Evolutionary conservation across 2,113 vertebrate species (phyloP).

Genomic region (Tangachromis dhanisi): DNA sequence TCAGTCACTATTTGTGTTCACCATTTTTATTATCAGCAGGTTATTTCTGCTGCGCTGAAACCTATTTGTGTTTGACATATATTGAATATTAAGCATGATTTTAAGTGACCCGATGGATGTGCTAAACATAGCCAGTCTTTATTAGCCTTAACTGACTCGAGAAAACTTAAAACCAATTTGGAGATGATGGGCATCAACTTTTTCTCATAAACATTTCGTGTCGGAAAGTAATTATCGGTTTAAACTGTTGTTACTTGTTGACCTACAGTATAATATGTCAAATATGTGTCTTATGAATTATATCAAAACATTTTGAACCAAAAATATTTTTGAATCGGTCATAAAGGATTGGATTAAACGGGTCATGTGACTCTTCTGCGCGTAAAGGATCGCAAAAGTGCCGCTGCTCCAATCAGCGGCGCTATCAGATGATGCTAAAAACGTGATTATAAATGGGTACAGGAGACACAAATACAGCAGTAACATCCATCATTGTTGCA

Average conservation of each 20-base stretch:
- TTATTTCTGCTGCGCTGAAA: background rate
- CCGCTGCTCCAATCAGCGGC: accelerated
- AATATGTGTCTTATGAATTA: accelerated
- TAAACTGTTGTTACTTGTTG: background rate
- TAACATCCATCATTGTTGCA: accelerated
- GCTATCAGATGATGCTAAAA: background rate
- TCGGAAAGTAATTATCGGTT: background rate
- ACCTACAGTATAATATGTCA: background rate
- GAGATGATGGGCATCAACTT: background rate
- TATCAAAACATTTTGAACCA: background rate
- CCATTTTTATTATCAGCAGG: background rate
- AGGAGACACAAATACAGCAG: background rate
- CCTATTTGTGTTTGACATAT: background rate
- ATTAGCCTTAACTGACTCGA: background rate
- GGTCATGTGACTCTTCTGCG: background rate
- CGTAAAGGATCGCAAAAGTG: accelerated
- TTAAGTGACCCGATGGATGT: background rate
- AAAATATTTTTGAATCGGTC: accelerated
- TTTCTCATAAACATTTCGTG: background rate
- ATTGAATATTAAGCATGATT: background rate
- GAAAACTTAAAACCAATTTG: accelerated
- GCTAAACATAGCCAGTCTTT: background rate
- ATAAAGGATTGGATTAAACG: background rate
- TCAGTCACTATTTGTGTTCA: background rate
- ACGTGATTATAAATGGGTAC: accelerated